Base-by-base conservation (phyloP, 2,113 vertebrate genomes). In the Siphamia tubifer region DNA sequence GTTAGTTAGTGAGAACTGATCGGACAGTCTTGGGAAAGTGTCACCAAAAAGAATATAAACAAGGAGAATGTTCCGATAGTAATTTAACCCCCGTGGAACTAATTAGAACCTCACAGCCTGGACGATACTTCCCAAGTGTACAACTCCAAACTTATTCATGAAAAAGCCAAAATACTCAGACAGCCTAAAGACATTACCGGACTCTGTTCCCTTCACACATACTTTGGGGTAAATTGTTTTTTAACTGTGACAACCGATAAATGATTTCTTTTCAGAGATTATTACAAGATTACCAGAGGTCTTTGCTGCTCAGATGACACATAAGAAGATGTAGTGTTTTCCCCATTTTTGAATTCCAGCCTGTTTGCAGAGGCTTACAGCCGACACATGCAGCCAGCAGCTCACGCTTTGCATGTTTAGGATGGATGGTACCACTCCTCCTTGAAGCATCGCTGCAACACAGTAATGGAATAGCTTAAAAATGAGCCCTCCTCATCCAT, bases 71-170 rank as follows among this genome's bases (percentile, higher is more conserved):
- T 36, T 44, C 12, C 38, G 9, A 2, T 43, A 35, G 16, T 24
- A 49, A 57, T 58, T 45, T 35, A 64, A 57, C 73, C 70, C 69
- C 71, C 6, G 64, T 36, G 81, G 79, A 71, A 55, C 71, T 79
- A 54, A 76, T 87, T 78, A 78, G 38, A 27, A 57, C 44, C 17
- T 5, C 10, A 23, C 52, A 63, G 24, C 17, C 42, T 64, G 52
- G 34, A 67, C 67, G 36, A 60, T 63, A 58, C 72, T 74, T 6
- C 80, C 74, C 28, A 67, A 2, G n/a, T 47, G 24, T n/a, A 15
- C n/a, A 49, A 23, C 48, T 63, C 45, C 53, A 34, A 52, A 64
- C 58, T 58, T 53, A 27, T 15, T 36, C 23, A 69, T 42, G 38
- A 66, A 52, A 32, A 28, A 51, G 13, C 43, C 20, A 13, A 30